Conservation (phyloP, 2,888 invertebrate genomes). For the Diplolepis rosae region DNA sequence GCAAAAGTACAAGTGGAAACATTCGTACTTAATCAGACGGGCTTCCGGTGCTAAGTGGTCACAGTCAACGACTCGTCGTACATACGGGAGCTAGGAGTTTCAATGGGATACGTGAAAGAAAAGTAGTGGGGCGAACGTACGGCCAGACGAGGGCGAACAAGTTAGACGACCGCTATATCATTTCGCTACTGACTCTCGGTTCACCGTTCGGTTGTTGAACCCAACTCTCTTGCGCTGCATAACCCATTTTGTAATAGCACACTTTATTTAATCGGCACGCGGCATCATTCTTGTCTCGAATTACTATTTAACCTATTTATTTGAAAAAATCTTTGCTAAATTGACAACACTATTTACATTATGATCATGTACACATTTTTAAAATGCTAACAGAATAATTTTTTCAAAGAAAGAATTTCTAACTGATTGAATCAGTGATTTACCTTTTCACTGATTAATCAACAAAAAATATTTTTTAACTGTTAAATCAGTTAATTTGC, state of each 20-base stretch:
- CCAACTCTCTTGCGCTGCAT: constrained; percentile 70
- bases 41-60: constrained; percentile 49
- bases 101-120: constrained; percentile 62
- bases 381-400: no score
- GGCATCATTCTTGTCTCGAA: constrained; percentile 64
- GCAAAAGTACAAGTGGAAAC: constrained; percentile 67
- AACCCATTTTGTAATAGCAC: constrained; percentile 74
- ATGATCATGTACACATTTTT: background rate
- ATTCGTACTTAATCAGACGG: constrained; percentile 53
- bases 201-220: constrained; percentile 69
- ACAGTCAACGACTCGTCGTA: constrained; percentile 60
- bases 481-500: no score
- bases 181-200: constrained; percentile 66
- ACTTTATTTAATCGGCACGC: constrained; percentile 70
- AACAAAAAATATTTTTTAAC: no score
- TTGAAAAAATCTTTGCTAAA: background rate
- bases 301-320: constrained; percentile 32
- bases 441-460: no score
- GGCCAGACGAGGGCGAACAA: constrained; percentile 54
- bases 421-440: no score
- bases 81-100: constrained; percentile 60
- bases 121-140: constrained; percentile 54
- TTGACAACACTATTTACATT: background rate
- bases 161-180: constrained; percentile 66
- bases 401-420: no score